Percentiles rank a stretch among this genome's conserved stretches.
Conservation (phyloP, 2,888 invertebrate genomes). For the Aporophyla lueneburgensis region DNA sequence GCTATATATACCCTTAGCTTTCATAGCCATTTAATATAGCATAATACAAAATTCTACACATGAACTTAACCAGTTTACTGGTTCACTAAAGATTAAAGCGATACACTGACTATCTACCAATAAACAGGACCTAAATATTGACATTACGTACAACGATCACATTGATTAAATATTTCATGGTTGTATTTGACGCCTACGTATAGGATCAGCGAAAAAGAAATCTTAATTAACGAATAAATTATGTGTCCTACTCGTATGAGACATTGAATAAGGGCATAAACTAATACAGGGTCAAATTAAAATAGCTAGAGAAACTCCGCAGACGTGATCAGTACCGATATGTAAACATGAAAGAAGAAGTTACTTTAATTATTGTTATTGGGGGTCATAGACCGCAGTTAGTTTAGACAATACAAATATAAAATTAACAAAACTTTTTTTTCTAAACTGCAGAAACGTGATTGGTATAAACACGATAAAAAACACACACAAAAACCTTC, state of each 20-base stretch:
- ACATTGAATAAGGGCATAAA: conserved; percentile 18
- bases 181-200: not conserved
- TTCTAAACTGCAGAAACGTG: too few relatives aligned
- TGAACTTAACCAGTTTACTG: conserved; percentile 35
- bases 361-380: too few relatives aligned
- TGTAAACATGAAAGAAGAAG: too few relatives aligned
- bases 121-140: conserved; percentile 15
- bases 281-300: not conserved
- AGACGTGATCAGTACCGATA: too few relatives aligned
- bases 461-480: too few relatives aligned
- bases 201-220: not conserved
- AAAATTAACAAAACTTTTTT: too few relatives aligned
- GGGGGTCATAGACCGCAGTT: too few relatives aligned
- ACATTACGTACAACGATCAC: conserved; percentile 1
- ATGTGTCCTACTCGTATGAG: not conserved
- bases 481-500: too few relatives aligned
- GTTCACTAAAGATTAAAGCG: not conserved
- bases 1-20: not conserved
- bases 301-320: too few relatives aligned
- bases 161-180: conserved; percentile 12
- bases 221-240: too few relatives aligned
- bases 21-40: conserved; percentile 16
- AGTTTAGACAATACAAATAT: too few relatives aligned
- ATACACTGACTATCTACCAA: conserved; percentile 14
- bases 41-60: conserved; percentile 8